phyloP scores from a whole-genome alignment of 2,888 invertebrate species.

The Caenorhabditis sp. region DNA sequence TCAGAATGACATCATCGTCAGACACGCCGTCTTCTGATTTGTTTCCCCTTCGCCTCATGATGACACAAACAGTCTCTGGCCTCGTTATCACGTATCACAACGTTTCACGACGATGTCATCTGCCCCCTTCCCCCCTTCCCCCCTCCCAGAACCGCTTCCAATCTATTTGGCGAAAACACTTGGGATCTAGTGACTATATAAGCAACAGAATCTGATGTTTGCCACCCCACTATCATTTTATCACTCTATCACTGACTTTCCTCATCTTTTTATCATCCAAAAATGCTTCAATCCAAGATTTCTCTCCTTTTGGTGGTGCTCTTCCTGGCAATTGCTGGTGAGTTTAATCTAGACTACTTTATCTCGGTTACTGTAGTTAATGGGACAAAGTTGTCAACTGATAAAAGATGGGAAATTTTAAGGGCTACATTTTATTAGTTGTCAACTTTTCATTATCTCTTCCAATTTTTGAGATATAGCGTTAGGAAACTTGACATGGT shows the following conservation, averaged over 20 bases:
- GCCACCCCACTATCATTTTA: not conserved
- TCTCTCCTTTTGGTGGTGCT: slow-evolving; percentile 15
- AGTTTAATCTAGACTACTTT: not conserved
- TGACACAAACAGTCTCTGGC: not conserved
- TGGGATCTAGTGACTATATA: slow-evolving; percentile 18
- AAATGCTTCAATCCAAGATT: slow-evolving; percentile 11
- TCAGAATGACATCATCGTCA: slow-evolving; percentile 11
- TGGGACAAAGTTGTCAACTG: not conserved
- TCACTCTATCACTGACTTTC: too few relatives aligned
- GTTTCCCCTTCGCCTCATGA: not conserved
- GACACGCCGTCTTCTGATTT: not conserved
- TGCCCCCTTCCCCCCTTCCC: not conserved
- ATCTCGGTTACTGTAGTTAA: not conserved
- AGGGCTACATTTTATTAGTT: not conserved
- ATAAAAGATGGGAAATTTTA: not conserved
- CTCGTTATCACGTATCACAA: not conserved
- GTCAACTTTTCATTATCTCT: not conserved
- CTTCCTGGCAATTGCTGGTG: slow-evolving; percentile 25
- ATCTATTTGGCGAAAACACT: slow-evolving; percentile 39
- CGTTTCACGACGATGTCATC: not conserved
- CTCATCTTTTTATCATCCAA: slow-evolving; percentile 7
- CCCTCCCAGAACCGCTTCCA: too few relatives aligned
- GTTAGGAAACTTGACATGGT: not conserved
- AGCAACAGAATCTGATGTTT: not conserved
- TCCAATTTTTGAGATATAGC: not conserved